phyloP scores from a whole-genome alignment of 2,888 invertebrate genomes.

The Erebia epiphron region DNA sequence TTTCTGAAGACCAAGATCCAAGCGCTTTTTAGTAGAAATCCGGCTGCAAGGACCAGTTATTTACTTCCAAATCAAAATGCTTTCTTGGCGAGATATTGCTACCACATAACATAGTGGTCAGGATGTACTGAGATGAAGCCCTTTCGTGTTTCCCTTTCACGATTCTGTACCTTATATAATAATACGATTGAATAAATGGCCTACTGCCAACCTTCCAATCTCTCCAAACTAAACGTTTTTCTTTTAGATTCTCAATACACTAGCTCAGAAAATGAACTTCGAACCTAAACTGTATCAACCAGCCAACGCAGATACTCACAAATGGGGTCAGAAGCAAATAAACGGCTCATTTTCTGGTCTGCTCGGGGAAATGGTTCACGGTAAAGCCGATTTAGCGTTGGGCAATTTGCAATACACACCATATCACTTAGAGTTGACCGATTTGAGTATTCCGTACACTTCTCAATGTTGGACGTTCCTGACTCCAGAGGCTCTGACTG shows the following conservation, averaged over 20 bases:
- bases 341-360: constrained; percentile 88
- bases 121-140: no score
- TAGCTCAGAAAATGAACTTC: constrained; percentile 89
- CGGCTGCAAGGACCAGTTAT: no score
- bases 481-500: constrained; percentile 90
- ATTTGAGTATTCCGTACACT: constrained; percentile 90
- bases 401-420: constrained; percentile 91
- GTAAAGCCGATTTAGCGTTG: constrained; percentile 87
- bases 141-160: no score
- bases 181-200: no score
- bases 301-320: constrained; percentile 80
- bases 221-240: background rate
- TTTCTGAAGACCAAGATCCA: no score
- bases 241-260: constrained; percentile 85
- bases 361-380: constrained; percentile 87
- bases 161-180: no score
- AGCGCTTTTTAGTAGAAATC: no score
- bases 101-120: no score
- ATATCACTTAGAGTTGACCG: constrained; percentile 86
- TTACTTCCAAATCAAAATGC: no score
- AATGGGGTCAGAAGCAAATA: constrained; percentile 86
- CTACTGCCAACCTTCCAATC: no score
- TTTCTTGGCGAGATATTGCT: no score
- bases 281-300: constrained; percentile 86
- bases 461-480: constrained; percentile 92